A percentile compares a stretch with the other conserved stretches of the same genome.
Conservation (phyloP, 2,113 vertebrate species). For the Neofelis nebulosa region DNA sequence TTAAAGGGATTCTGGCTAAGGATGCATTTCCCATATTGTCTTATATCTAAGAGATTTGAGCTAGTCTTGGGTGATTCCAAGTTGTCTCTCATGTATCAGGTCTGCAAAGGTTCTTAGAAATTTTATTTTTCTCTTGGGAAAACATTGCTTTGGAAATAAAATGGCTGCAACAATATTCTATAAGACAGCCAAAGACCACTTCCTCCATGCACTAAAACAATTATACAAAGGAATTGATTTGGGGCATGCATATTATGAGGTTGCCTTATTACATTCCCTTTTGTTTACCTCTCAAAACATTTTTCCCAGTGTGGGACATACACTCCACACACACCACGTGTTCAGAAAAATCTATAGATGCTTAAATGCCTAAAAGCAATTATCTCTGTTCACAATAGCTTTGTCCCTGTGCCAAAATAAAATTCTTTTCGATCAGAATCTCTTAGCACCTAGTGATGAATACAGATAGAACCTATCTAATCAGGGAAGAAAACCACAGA, state of each 20-base stretch:
- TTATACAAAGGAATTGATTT: neutral
- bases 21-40: neutral
- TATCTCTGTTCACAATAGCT: neutral
- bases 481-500: neutral
- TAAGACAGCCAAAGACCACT: neutral
- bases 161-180: neutral
- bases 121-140: neutral
- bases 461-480: neutral
- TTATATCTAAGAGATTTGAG: neutral
- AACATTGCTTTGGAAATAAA: neutral
- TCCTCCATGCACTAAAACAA: neutral
- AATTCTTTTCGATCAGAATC: constrained; percentile 36
- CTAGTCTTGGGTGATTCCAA: neutral
- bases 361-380: neutral
- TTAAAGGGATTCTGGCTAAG: neutral
- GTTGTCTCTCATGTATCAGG: neutral
- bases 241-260: neutral
- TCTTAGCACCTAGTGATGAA: neutral
- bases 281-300: neutral
- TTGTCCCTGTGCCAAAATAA: constrained; percentile 33
- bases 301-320: neutral
- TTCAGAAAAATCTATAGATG: constrained; percentile 22
- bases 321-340: neutral
- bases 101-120: neutral
- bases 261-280: neutral